Base-by-base conservation (phyloP, 2,797 vertebrate genomes). In the Enteromius anoplus region DNA sequence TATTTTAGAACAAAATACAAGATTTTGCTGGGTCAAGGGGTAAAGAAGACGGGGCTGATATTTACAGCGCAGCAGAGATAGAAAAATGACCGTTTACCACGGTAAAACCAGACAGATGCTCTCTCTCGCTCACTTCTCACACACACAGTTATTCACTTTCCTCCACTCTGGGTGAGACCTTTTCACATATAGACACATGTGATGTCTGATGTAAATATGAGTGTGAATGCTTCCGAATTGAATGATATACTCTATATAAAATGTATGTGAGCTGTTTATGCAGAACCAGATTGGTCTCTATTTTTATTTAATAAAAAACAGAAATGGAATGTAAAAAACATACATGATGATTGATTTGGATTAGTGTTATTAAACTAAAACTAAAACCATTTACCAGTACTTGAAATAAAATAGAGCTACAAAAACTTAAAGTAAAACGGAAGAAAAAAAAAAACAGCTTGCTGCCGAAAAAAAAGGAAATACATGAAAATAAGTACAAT, bases 1-100 rank as follows among this genome's bases (percentile, higher is more conserved):
- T 88, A 88, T 92, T 91, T 90, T 93, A 92, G 92, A 95, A 96
- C 94, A 95, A 94, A 95, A 93, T 95, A 94, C 93, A 95, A 93
- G 94, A 93, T 94, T 92, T 93, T 89, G 90, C 90, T 78, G 81
- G 2, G 4, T 85, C 84, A 84, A 91, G 90, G 87, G 85, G 88
- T 65, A 72, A 82, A 77, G 70, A 81, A 85, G 88, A 89, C 64
- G 72, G 68, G 64, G 6, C 21, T 45, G 21, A 37, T 86, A 85
- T 85, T 84, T 87, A 86, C 87, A 88, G 34, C 34, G 85, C 87
- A 88, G 51, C 51, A 42, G 34, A 80, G 66, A 80, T 80, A 70
- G 49, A 69, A 79, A 78, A 69, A 79, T 32, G 42, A 69, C 45
- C 14, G 32, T 19, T 68, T 23, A 37, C 23, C 12, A 3, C 21